phyloP scores from a whole-genome alignment of 2,113 vertebrate species.

The Caloenas nicobarica region DNA sequence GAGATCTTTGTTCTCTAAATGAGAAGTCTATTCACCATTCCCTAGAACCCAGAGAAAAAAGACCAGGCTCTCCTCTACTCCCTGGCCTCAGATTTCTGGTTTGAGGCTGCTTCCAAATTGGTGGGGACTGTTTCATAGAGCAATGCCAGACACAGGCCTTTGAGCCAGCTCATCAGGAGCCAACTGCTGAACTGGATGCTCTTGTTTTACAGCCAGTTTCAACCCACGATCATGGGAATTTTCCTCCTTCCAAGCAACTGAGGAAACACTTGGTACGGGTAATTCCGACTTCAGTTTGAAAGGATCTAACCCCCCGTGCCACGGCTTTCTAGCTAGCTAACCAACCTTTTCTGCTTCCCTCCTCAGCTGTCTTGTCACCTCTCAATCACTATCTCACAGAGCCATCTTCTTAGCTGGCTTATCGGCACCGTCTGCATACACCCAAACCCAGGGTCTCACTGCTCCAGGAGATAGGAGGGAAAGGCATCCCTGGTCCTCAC shows the following conservation, averaged over 20 bases:
- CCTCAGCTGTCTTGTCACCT: not conserved
- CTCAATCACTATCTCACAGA: not conserved
- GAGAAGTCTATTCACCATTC: not conserved
- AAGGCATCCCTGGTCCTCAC: not conserved
- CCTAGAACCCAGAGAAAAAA: not conserved
- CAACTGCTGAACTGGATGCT: slow-evolving; percentile 41
- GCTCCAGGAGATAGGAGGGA: not conserved
- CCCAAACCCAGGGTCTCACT: not conserved
- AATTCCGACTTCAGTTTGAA: slow-evolving; percentile 74
- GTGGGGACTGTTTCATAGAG: slow-evolving; percentile 10
- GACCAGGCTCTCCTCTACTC: not conserved
- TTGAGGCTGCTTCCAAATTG: not conserved
- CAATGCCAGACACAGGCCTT: slow-evolving; percentile 32
- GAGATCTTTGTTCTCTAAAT: not conserved
- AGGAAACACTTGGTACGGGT: slow-evolving; percentile 72
- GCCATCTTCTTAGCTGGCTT: not conserved
- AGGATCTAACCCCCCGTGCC: slow-evolving; percentile 62
- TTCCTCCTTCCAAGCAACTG: slow-evolving; percentile 73
- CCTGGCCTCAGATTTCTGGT: not conserved
- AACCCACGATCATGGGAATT: slow-evolving; percentile 79
- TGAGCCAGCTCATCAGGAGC: slow-evolving; percentile 30
- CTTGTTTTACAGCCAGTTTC: slow-evolving; percentile 75
- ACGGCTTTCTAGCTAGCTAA: slow-evolving; percentile 52
- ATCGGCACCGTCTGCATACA: not conserved
- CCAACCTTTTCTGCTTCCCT: not conserved